Base-by-base conservation (phyloP, 2,888 invertebrate genomes). In the Thelaira solivaga region DNA sequence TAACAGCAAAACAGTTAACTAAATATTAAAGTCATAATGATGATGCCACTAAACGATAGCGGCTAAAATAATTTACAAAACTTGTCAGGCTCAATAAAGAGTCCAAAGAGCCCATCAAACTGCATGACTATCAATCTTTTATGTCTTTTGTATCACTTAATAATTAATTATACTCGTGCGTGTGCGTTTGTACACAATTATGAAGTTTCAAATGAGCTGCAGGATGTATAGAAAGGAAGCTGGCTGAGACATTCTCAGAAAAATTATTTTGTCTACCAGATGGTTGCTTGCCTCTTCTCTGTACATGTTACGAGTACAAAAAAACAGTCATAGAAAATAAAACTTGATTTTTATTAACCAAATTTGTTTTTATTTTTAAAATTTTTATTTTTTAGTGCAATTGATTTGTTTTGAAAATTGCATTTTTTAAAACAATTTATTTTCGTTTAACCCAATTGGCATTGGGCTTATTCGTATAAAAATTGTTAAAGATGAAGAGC, bases 361-460 rank as follows among this genome's bases (percentile, higher is more conserved):
- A n/a, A n/a, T n/a, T n/a, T n/a, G n/a, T n/a, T n/a, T n/a, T n/a
- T n/a, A n/a, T n/a, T n/a, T n/a, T n/a, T n/a, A n/a, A n/a, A n/a
- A n/a, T n/a, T n/a, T n/a, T n/a, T n/a, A n/a, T n/a, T n/a, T n/a
- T n/a, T n/a, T n/a, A n/a, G n/a, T n/a, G n/a, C n/a, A n/a, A n/a
- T n/a, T n/a, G n/a, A n/a, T n/a, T n/a, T n/a, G n/a, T n/a, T n/a
- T n/a, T n/a, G n/a, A n/a, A n/a, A n/a, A n/a, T n/a, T 11, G 22
- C 59, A 51, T 53, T 71, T 71, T 36, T 53, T 20, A 3, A 10
- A 61, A 45, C n/a, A 31, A 16, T 34, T 71, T 18, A 16, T 24
- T 71, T 68, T 71, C n/a, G 45, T 57, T 68, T 65, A 78, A 65
- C 78, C 74, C 78, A 78, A 78, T 78, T 78, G 78, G 78, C 74